These are phyloP conservation scores for Sarcophaga carnaria DNA, from an alignment of 2,888 invertebrate species.

Conservation along the genomic window DNA sequence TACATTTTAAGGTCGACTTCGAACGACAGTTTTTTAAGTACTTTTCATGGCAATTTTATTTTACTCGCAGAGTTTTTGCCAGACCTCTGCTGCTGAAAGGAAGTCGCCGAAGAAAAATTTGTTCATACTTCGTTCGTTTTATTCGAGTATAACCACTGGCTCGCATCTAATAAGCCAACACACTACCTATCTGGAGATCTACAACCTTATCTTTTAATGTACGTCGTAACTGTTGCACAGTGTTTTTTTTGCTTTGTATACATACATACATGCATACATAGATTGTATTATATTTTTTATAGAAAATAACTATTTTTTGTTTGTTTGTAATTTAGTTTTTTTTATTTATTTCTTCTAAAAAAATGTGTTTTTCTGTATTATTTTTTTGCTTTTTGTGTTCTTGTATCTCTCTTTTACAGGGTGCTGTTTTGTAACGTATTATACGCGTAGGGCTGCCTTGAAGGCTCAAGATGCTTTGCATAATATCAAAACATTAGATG, in stretches of 20 bases:
- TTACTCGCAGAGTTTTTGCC: too few relatives aligned
- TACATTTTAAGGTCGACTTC: too few relatives aligned
- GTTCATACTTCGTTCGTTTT: too few relatives aligned
- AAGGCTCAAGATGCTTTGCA: conserved; percentile 99
- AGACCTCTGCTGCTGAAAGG: too few relatives aligned
- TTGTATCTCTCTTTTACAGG: conserved; percentile 87
- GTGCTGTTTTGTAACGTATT: conserved; percentile 99
- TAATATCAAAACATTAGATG: conserved; percentile 98
- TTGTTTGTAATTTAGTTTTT: conserved; percentile 63
- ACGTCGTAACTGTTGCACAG: not conserved
- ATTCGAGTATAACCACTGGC: too few relatives aligned
- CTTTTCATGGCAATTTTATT: too few relatives aligned
- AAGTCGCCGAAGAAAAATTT: too few relatives aligned
- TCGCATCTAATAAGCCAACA: too few relatives aligned
- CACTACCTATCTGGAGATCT: too few relatives aligned
- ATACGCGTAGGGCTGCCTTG: conserved; percentile 97
- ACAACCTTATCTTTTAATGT: too few relatives aligned
- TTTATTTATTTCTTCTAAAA: conserved; percentile 46
- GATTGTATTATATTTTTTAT: not conserved
- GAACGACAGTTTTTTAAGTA: too few relatives aligned
- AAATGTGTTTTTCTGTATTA: conserved; percentile 72
- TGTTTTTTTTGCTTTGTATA: not conserved
- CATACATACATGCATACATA: not conserved
- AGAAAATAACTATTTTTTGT: conserved; percentile 12
- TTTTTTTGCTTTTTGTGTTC: conserved; percentile 79